These are phyloP conservation scores for Caenorhabditis zanzibari DNA, from an alignment of 2,888 invertebrate genomes.

Conservation along the genomic window DNA sequence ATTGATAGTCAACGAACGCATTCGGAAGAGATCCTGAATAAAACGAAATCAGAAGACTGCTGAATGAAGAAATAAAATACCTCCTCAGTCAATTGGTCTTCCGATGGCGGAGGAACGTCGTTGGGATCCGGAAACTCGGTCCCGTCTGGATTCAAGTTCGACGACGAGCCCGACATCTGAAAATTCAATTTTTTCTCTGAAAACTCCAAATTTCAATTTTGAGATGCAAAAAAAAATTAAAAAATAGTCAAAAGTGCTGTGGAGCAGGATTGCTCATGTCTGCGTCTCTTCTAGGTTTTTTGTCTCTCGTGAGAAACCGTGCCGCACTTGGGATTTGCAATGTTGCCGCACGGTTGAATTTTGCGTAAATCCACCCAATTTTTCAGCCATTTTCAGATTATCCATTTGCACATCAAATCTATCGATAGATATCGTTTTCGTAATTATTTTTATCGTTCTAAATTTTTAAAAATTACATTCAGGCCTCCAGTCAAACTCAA, in stretches of 20 bases:
- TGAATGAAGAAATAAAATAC: too few relatives aligned
- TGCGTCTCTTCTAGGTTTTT: conserved; percentile 31
- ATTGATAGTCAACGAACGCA: conserved; percentile 67
- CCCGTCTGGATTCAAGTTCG: conserved; percentile 53
- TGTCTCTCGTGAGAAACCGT: conserved; percentile 36
- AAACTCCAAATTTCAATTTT: conserved; percentile 39
- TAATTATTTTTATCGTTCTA: background rate
- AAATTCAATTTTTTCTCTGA: background rate
- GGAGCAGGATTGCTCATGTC: conserved; percentile 44
- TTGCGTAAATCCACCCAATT: conserved; percentile 30
- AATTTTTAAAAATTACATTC: background rate
- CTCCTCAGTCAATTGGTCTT: conserved; percentile 71
- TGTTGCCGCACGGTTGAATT: conserved; percentile 18
- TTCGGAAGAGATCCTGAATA: conserved; percentile 72
- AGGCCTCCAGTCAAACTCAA: background rate
- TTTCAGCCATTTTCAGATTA: conserved; percentile 18
- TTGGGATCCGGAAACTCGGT: conserved; percentile 65
- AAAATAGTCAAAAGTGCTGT: conserved; percentile 10
- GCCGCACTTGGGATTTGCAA: conserved; percentile 51
- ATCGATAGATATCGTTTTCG: background rate
- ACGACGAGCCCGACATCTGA: conserved; percentile 38
- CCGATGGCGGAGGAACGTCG: conserved; percentile 66
- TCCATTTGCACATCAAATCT: background rate
- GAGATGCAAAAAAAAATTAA: conserved; percentile 42
- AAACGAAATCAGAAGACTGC: too few relatives aligned